phyloP scores from a whole-genome alignment of 2,888 invertebrate species.

The Caenorhabditis macrosperma region DNA sequence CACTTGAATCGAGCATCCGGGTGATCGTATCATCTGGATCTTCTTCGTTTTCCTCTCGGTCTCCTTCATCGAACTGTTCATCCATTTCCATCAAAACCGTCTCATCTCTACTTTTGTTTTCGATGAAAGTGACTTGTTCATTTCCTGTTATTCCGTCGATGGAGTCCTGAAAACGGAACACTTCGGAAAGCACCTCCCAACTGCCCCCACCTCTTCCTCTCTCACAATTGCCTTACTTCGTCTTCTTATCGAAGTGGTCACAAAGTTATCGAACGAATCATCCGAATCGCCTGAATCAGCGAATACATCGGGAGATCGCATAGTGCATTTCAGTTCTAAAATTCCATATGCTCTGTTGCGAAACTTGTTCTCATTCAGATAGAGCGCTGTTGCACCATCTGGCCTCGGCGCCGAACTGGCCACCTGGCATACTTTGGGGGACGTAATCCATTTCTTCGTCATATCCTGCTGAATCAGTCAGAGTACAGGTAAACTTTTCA shows the following conservation, averaged over 20 bases:
- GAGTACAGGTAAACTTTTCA: neutral
- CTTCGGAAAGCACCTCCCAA: slow-evolving; percentile 12
- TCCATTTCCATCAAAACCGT: slow-evolving; percentile 11
- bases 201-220: neutral
- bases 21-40: slow-evolving; percentile 35
- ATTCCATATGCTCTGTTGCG: neutral
- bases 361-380: neutral
- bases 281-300: slow-evolving; percentile 32
- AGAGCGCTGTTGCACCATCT: neutral
- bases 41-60: neutral
- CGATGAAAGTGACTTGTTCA: slow-evolving; percentile 33
- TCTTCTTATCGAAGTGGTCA: slow-evolving; percentile 4
- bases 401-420: no score
- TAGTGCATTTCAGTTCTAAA: slow-evolving; percentile 18
- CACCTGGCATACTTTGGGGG: no score
- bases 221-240: slow-evolving; percentile 27
- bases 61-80: neutral
- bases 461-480: no score
- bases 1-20: slow-evolving; percentile 28
- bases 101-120: neutral
- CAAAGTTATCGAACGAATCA: slow-evolving; percentile 42
- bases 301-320: slow-evolving; percentile 43
- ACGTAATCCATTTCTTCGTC: no score
- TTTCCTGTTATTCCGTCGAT: slow-evolving; percentile 14
- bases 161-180: slow-evolving; percentile 10